Evolutionary conservation across 2,113 vertebrate species (phyloP), one percentile per base, ranked within the genome.

Genomic region (Xiphorhynchus elegans): DNA sequence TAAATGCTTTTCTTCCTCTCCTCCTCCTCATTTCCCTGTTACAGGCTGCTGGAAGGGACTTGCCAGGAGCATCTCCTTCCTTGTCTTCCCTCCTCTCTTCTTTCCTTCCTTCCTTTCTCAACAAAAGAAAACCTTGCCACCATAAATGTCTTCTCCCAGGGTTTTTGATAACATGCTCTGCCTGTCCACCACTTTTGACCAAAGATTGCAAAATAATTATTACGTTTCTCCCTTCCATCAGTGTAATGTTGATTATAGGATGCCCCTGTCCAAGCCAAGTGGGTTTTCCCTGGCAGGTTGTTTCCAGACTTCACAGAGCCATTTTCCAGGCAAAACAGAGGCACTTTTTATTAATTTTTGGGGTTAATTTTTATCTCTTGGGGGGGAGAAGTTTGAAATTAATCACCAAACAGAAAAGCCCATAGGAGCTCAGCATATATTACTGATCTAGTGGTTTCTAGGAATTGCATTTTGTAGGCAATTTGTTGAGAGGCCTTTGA

Each of bases 401-500:
- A 92, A 85, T 35, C 74, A 93, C 78, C 52, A 89, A 76, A 69
- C 67, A 81, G 42, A 72, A 87, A 97, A 93, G 15, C 85, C 82
- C 89, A 73, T 6, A 80, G 81, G 93, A 91, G 1, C 39, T 46
- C 58, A 55, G 82, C 93, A 88, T 90, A 87, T 85, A 96, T 94
- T 94, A 90, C 84, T 89, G 93, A 95, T 95, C 59, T 95, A 29
- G 69, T 79, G 64, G 44, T 92, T 95, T 72, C 87, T 80, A 91
- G 88, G 63, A 94, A 90, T 52, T 95, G 49, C 67, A 69, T 93
- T 96, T 95, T 94, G 84, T 88, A 95, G 63, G 92, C 96, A 96
- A 96, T 97, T 97, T 97, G 93, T 86, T 94, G 96, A 84, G 62
- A 90, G 49, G 31, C 93, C 89, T 97, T 78, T 76, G 97, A 96